A percentile compares a stretch with the other conserved stretches of the same genome.
These are phyloP conservation scores for Euclidia mi DNA, from an alignment of 2,888 invertebrate genomes.

Conservation along the genomic window DNA sequence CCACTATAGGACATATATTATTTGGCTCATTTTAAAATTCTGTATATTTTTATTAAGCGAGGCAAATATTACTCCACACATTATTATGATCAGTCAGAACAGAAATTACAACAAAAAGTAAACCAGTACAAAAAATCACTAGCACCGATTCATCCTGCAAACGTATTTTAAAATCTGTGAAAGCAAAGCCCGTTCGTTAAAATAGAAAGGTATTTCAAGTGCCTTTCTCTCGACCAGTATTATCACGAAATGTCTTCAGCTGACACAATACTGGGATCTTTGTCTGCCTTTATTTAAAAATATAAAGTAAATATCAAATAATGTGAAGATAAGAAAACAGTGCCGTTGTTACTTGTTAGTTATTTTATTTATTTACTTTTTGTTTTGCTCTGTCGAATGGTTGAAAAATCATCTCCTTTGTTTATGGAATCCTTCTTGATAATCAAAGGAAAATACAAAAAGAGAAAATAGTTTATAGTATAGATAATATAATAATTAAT, in stretches of 20 bases:
- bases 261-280: conserved; percentile 20
- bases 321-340: background rate
- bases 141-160: background rate
- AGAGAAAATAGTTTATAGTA: too few relatives aligned
- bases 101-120: too few relatives aligned
- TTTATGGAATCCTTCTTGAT: too few relatives aligned
- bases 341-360: conserved; percentile 2
- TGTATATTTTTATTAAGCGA: too few relatives aligned
- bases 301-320: conserved; percentile 15
- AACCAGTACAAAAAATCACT: too few relatives aligned
- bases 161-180: conserved; percentile 1
- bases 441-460: too few relatives aligned
- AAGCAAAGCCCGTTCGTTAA: background rate
- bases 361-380: background rate
- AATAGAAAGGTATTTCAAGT: conserved; percentile 12
- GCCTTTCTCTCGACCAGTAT: conserved; percentile 14
- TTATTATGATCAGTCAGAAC: too few relatives aligned
- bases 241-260: conserved; percentile 16
- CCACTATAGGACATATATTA: too few relatives aligned
- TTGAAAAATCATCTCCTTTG: too few relatives aligned
- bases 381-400: background rate
- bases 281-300: conserved; percentile 17
- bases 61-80: too few relatives aligned
- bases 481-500: too few relatives aligned
- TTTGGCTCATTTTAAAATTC: too few relatives aligned